These are phyloP conservation scores for Parelbella ahira DNA, from an alignment of 2,888 invertebrate species.

Conservation along the genomic window DNA sequence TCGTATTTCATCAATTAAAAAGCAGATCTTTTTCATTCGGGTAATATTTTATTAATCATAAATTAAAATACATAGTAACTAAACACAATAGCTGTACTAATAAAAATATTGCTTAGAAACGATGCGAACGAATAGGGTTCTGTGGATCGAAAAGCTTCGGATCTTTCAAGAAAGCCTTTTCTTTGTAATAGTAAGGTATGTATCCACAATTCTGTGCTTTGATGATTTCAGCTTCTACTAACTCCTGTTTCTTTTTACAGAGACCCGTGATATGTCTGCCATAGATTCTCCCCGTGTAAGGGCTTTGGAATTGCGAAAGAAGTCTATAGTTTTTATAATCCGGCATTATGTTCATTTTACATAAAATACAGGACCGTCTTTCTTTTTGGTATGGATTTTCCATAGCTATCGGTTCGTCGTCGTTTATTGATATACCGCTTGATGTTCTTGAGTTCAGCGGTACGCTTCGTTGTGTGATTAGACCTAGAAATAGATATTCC, in stretches of 20 bases:
- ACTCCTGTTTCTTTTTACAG: slow-evolving; percentile 89
- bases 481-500: slow-evolving; percentile 8
- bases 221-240: slow-evolving; percentile 86
- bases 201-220: slow-evolving; percentile 89
- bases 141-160: slow-evolving; percentile 95
- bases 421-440: slow-evolving; percentile 22
- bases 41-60: too few relatives aligned
- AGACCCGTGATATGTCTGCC: slow-evolving; percentile 96
- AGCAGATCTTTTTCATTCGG: too few relatives aligned
- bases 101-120: slow-evolving; percentile 75
- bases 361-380: slow-evolving; percentile 87
- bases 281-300: slow-evolving; percentile 95
- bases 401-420: slow-evolving; percentile 79
- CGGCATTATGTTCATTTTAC: slow-evolving; percentile 88
- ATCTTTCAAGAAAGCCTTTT: slow-evolving; percentile 89
- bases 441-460: slow-evolving; percentile 2
- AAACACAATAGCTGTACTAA: too few relatives aligned
- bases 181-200: slow-evolving; percentile 92
- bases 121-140: slow-evolving; percentile 88
- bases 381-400: slow-evolving; percentile 91
- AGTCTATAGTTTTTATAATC: slow-evolving; percentile 95
- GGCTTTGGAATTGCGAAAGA: slow-evolving; percentile 97
- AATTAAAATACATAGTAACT: too few relatives aligned
- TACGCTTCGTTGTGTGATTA: slow-evolving; percentile 1
- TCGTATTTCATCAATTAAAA: too few relatives aligned